A percentile compares a stretch with the other conserved stretches of the same genome.
Evolutionary conservation across 35 echinoderm and acorn worm species (phyloP).

Genomic region (Acanthaster planci): DNA sequence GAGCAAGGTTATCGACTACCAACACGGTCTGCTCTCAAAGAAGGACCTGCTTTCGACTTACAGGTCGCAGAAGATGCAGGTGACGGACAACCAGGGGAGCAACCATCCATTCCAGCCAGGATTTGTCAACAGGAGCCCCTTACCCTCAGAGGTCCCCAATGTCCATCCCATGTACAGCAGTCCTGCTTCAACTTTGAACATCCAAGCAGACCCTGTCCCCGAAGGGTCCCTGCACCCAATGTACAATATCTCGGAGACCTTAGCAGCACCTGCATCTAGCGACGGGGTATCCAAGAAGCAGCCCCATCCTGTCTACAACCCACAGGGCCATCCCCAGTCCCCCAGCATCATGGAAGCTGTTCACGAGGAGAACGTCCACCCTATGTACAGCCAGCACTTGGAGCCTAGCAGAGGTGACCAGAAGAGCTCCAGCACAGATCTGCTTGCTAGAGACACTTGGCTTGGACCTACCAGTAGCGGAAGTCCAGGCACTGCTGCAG

Average conservation of each 20-base stretch:
- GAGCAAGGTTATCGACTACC: neutral
- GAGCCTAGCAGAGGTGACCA: neutral
- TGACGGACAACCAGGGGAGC: neutral
- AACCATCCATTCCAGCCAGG: neutral
- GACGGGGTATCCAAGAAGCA: neutral
- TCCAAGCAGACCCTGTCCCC: neutral
- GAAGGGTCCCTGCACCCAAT: constrained; percentile 9
- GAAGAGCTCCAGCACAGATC: neutral
- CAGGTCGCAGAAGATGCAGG: neutral
- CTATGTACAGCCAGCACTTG: neutral
- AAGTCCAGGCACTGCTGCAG: neutral
- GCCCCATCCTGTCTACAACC: neutral
- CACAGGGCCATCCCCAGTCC: neutral
- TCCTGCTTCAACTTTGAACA: neutral
- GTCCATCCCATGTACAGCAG: constrained; percentile 6
- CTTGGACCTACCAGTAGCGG: constrained; percentile 5
- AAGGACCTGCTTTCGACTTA: constrained; percentile 1
- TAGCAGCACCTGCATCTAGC: neutral
- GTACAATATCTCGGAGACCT: neutral
- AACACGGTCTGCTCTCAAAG: neutral
- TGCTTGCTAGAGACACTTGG: neutral
- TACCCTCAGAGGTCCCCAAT: neutral
- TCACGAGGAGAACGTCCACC: neutral
- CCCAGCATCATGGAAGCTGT: neutral
- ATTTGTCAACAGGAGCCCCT: neutral